Base-by-base conservation (phyloP, 1,140 invertebrate species). In the Halictus rubicundus region DNA sequence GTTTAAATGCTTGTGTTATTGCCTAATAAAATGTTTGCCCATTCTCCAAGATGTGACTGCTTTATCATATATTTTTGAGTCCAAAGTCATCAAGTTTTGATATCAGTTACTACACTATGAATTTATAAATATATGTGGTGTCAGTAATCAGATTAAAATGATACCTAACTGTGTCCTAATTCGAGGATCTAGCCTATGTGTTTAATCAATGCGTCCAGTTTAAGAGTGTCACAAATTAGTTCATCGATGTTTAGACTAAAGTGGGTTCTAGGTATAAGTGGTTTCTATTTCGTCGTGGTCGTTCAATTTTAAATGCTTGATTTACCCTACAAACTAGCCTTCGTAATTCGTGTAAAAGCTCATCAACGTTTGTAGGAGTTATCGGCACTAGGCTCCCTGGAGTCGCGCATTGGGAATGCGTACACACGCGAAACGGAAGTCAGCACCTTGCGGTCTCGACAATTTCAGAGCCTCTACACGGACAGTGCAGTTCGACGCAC, bases 401-500 rank as follows among this genome's bases (percentile, higher is more conserved):
- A 32, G 46, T 37, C 21, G 59, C 68, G 68, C 59, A 21, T 49
- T 9, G 23, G 61, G 49, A 42, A 60, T 54, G 16, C 49, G 65
- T 59, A 74, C 54, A 72, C 75, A 54, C 61, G 81, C 61, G 54
- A 75, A 65, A 68, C 60, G 66, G 77, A 80, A 83, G 66, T 49
- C 59, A 49, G 14, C 77, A 70, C 78, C 83, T 84, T 83, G 77
- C 52, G 83, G 83, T 66, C 46, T 52, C 27, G 77, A 57, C 82
- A 82, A 77, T 80, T 76, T 68, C 54, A 39, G 60, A 75, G 66
- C 52, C 70, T 60, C 64, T 32, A 37, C 69, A 66, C 46, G 81
- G 76, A 82, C 81, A 69, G 81, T 73, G 82, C 84, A 87, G 84
- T 90, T 88, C 63, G 80, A 68, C 39, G 63, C 86, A 89, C 64